phyloP scores from a whole-genome alignment of 2,888 invertebrate genomes.

The Spicauda simplicius region DNA sequence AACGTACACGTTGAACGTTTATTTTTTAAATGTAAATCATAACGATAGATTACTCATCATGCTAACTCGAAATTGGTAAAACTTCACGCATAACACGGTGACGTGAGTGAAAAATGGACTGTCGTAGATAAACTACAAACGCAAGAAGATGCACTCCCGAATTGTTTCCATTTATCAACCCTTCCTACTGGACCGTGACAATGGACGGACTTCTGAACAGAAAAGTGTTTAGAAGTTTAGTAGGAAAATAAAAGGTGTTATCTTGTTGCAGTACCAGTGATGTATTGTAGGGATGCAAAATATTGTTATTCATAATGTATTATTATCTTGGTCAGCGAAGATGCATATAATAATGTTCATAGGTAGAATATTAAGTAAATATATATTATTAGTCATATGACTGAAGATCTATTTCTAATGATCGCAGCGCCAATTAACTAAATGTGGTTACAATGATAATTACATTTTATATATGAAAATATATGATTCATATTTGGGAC shows the following conservation, averaged over 20 bases:
- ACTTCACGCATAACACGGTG: conserved; percentile 28
- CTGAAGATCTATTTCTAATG: too few species aligned
- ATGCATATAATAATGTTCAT: too few species aligned
- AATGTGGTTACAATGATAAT: too few species aligned
- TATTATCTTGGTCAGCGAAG: too few species aligned
- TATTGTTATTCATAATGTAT: too few species aligned
- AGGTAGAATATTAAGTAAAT: too few species aligned
- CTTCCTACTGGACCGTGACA: conserved; percentile 72
- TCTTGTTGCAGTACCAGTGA: too few species aligned
- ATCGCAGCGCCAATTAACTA: too few species aligned
- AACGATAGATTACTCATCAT: background rate
- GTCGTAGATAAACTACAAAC: conserved; percentile 73
- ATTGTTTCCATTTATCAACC: conserved; percentile 78
- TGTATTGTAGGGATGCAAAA: too few species aligned
- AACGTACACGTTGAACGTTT: background rate
- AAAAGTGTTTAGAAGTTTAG: conserved; percentile 38
- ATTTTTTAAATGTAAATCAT: background rate
- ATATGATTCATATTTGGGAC: background rate
- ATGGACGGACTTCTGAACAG: conserved; percentile 48
- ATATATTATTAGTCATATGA: too few species aligned
- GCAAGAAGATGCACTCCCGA: conserved; percentile 73
- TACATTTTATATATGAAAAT: too few species aligned
- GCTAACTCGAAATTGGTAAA: conserved; percentile 28
- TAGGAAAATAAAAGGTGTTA: too few species aligned
- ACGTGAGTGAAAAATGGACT: conserved; percentile 64